A percentile compares a stretch with the other conserved stretches of the same genome.
Evolutionary conservation across 2,797 vertebrate species (phyloP).

Genomic region (Falco biarmicus): DNA sequence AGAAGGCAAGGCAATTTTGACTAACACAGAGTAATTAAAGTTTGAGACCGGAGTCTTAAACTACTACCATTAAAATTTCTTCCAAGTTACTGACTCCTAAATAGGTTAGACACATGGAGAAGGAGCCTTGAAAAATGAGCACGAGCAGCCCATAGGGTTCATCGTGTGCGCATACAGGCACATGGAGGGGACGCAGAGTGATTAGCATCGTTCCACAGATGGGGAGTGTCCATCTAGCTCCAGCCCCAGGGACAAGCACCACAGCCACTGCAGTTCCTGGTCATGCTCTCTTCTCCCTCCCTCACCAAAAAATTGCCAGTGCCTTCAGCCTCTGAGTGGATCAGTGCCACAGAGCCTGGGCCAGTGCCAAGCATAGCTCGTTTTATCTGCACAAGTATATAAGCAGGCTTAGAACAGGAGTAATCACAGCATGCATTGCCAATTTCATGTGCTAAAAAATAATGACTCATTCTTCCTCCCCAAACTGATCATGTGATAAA

Average conservation of each 20-base stretch:
- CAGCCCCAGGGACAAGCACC: background rate
- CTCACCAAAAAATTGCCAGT: background rate
- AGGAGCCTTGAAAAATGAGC: background rate
- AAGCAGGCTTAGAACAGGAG: background rate
- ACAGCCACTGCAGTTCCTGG: background rate
- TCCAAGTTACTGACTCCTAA: background rate
- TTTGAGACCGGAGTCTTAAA: background rate
- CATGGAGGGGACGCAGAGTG: rapidly evolving
- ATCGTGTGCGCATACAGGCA: rapidly evolving
- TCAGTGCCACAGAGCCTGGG: background rate
- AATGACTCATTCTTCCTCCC: slow-evolving; percentile 39
- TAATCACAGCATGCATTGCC: background rate
- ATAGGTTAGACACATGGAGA: background rate
- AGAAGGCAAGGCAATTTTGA: background rate
- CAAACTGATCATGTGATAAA: background rate
- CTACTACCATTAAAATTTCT: background rate
- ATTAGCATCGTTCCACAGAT: rapidly evolving
- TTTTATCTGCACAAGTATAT: background rate
- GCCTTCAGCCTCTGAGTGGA: background rate
- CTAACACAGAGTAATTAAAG: slow-evolving; percentile 22
- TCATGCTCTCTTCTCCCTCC: background rate
- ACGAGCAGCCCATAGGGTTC: rapidly evolving
- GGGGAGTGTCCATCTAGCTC: rapidly evolving
- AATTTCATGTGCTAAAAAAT: background rate
- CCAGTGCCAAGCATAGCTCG: background rate